phyloP scores from a whole-genome alignment of 2,888 invertebrate species.

The Lissonota sp. region DNA sequence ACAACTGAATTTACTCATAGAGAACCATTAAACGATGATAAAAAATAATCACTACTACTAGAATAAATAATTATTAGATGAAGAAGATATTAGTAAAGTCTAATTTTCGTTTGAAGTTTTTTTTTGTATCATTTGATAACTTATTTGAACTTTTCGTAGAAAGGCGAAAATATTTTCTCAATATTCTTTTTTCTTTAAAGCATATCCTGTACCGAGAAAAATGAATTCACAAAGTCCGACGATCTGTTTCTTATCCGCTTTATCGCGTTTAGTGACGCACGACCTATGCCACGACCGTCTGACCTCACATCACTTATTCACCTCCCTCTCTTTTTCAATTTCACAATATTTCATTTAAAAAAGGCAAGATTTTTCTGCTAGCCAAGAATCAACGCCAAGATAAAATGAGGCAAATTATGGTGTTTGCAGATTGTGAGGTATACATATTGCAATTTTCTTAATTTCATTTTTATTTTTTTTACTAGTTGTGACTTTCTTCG shows the following conservation, averaged over 20 bases:
- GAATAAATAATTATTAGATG: background rate
- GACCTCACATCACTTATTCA: constrained; percentile 53
- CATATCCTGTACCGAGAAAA: background rate
- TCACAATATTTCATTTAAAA: background rate
- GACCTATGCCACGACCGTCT: constrained; percentile 45
- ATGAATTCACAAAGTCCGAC: constrained; percentile 21
- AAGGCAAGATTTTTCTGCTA: constrained; percentile 1
- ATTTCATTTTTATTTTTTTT: background rate
- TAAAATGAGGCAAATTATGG: background rate
- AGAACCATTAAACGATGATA: no score
- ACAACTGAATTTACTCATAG: no score
- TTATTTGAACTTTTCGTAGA: background rate
- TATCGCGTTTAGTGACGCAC: constrained; percentile 50
- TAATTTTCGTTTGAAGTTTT: background rate
- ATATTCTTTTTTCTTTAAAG: background rate
- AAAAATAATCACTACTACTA: background rate
- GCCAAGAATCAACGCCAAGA: background rate
- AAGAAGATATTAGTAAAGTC: background rate
- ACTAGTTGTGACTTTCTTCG: background rate
- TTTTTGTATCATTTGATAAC: background rate
- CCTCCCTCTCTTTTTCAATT: constrained; percentile 14
- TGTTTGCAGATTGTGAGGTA: background rate
- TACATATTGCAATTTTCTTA: background rate
- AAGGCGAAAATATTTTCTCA: background rate
- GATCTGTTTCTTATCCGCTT: constrained; percentile 56